phyloP scores from a whole-genome alignment of 2,888 invertebrate species.

The Drosophila prolongata region DNA sequence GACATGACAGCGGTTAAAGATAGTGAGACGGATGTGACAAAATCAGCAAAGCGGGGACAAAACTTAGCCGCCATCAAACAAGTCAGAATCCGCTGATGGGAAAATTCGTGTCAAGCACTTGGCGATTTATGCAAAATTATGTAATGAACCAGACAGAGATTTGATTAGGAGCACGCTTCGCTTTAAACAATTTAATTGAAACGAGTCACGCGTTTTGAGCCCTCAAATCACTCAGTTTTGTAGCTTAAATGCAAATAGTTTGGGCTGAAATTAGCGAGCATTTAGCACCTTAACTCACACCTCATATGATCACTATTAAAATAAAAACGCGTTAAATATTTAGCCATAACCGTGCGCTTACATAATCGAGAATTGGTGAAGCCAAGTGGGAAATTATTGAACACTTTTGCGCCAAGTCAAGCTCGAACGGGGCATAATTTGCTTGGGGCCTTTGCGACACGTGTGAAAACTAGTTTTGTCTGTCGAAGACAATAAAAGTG shows the following conservation, averaged over 20 bases:
- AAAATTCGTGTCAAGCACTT: constrained; percentile 16
- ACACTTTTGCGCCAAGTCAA: constrained; percentile 12
- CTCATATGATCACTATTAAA: constrained; percentile 42
- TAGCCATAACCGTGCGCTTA: constrained; percentile 14
- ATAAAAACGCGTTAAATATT: constrained; percentile 14
- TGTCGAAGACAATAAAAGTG: not conserved
- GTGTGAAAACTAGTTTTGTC: constrained; percentile 22
- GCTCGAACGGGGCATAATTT: constrained; percentile 40
- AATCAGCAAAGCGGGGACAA: constrained; percentile 4
- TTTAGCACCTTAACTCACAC: constrained; percentile 38
- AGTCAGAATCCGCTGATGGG: constrained; percentile 19
- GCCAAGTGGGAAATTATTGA: constrained; percentile 37
- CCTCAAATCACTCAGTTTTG: constrained; percentile 20
- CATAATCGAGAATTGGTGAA: constrained; percentile 24
- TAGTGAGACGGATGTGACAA: constrained; percentile 44
- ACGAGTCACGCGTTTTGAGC: constrained; percentile 22
- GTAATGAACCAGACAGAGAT: constrained; percentile 28
- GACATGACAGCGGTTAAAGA: constrained; percentile 44
- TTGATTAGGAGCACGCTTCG: constrained; percentile 33
- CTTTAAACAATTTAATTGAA: constrained; percentile 39
- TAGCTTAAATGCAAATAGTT: constrained; percentile 21
- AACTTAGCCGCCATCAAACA: constrained; percentile 10
- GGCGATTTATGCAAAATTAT: constrained; percentile 61
- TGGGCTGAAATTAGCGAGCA: constrained; percentile 33
- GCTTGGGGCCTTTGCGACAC: constrained; percentile 13